phyloP scores from a whole-genome alignment of 1,140 invertebrate genomes.

The Sycophaga agraensis region DNA sequence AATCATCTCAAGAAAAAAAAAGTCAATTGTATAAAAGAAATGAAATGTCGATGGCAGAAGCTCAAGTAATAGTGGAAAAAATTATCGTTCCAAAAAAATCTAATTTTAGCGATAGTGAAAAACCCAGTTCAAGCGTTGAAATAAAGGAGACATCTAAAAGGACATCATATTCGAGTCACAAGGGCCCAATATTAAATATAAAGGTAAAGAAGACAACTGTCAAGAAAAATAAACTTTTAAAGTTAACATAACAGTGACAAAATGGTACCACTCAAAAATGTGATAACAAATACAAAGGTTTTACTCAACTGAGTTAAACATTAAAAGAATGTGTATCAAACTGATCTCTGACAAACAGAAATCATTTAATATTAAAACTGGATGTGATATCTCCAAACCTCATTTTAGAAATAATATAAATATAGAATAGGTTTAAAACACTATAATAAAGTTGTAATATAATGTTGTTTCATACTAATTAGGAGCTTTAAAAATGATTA shows the following conservation, averaged over 20 bases:
- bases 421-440: constrained; percentile 11
- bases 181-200: constrained; percentile 55
- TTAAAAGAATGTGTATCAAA: constrained; percentile 9
- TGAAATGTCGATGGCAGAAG: neutral
- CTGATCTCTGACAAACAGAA: constrained; percentile 9
- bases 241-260: constrained; percentile 1
- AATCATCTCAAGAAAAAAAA: neutral
- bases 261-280: constrained; percentile 5
- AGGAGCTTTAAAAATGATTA: constrained; percentile 9
- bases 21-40: neutral
- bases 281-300: constrained; percentile 14
- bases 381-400: constrained; percentile 26
- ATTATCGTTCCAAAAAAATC: constrained; percentile 12
- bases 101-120: constrained; percentile 6
- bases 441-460: constrained; percentile 19
- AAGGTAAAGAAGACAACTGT: constrained; percentile 46
- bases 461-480: constrained; percentile 21
- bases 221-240: constrained; percentile 4
- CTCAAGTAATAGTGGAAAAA: constrained; percentile 26
- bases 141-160: constrained; percentile 9
- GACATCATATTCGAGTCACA: constrained; percentile 47
- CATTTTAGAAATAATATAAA: constrained; percentile 12
- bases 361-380: constrained; percentile 13
- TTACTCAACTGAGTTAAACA: constrained; percentile 14
- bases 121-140: constrained; percentile 9